Evolutionary conservation across 1,140 invertebrate species (phyloP), one percentile per base, ranked within the genome.

Genomic region (Nylanderia fulva): DNA sequence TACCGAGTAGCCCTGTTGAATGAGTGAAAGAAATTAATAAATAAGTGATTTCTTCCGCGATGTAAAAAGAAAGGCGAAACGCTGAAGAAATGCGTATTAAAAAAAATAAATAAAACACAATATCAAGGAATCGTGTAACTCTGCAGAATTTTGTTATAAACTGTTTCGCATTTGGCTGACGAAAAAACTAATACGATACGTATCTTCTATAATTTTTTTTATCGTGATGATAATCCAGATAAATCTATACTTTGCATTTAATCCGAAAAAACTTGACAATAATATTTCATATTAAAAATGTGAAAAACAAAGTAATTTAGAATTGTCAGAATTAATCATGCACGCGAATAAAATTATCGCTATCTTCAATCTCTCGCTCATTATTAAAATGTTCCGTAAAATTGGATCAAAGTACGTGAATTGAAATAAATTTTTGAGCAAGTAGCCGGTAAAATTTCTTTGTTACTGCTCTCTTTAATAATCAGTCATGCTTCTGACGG

Each of bases 131-230:
- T 27, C 1, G 21, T 58, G 71, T n/a, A 80, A 58, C 52, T 42
- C 27, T 5, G 6, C 24, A 48, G 15, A 15, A 71, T 33, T 56
- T 52, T 18, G 21, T 71, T 80, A 80, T 56, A 71, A 71, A 52
- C 63, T 82, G 29, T 11, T 71, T 58, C 52, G 66, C 33, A 45
- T 60, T 71, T 52, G 42, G 33, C 24, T 21, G 36, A 58, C 11
- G 52, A n/a, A 82, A 72, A 82, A 82, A 54, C 36, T 82, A 58
- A 72, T 58, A 29, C 13, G 13, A 79, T 36, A 42, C 29, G 18
- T 79, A 21, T 71, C 24, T 80, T 58, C 24, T 29, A 2, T 39
- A 61, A 24, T 56, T 58, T 36, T 3, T 18, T 56, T 39, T 39
- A 27, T 3, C 7, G 27, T 21, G 18, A 18, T 9, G 42, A 39